Base-by-base conservation (phyloP, 1,140 invertebrate species). In the Vanessa atalanta region DNA sequence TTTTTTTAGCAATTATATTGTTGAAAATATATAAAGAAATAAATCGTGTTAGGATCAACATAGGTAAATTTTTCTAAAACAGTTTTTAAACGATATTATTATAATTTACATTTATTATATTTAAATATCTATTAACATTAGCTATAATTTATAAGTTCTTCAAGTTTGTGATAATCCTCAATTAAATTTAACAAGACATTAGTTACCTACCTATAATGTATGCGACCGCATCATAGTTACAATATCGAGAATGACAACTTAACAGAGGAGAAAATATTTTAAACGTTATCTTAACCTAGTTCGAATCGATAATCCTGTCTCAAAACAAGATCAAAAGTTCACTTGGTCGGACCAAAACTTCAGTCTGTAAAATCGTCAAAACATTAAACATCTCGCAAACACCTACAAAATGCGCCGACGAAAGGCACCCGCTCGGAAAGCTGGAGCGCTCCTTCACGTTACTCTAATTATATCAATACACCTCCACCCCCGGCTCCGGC, bases 61-160 rank as follows among this genome's bases (percentile, higher is more conserved):
- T 88, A 92, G 89, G 89, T 92, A 92, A 90, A 92, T 91, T 92
- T 91, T 90, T 92, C 90, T 92, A 92, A 92, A 91, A 92, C 88
- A 87, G 82, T 86, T 87, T 61, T 89, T 79, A 88, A 90, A 89
- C 84, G 80, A 88, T 90, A 88, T 84, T 80, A 81, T 84, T 89
- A 85, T 79, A n/a, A n/a, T 88, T 86, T 89, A 90, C 83, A 88
- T 88, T 87, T 86, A 85, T 86, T 84, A 87, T 88, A 76, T 87
- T 90, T 90, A 83, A 89, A 88, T 88, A 91, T 80, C 83, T 91
- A 91, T 90, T 90, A 92, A 92, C 88, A 90, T 90, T 89, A 89
- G 84, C 88, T 92, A 92, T 92, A 90, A 87, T 89, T 89, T 89
- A 88, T 89, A 87, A 88, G 87, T 87, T 87, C 82, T 90, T 79